These are phyloP conservation scores for Sarcophaga caerulescens DNA, from an alignment of 2,888 invertebrate genomes.

Conservation along the genomic window DNA sequence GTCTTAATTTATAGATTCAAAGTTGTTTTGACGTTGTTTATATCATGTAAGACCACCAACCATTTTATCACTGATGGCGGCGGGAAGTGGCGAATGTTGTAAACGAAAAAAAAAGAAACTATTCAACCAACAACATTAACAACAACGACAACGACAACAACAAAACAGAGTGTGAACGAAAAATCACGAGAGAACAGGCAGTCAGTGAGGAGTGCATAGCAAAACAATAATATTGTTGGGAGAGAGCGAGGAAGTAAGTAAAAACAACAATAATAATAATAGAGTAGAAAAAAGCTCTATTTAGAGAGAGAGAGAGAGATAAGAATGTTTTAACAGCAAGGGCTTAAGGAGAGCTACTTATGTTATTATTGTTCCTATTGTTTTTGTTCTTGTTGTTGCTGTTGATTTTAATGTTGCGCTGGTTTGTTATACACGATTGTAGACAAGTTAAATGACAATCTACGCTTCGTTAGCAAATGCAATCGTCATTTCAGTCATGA, in stretches of 20 bases:
- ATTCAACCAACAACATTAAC: too few species aligned
- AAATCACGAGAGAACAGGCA: background rate
- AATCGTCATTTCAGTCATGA: constrained; percentile 26
- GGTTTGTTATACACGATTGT: constrained; percentile 58
- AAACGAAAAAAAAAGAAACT: constrained; percentile 23
- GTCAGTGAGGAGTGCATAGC: background rate
- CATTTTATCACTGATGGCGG: constrained; percentile 57
- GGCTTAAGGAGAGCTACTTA: too few species aligned
- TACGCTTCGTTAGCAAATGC: constrained; percentile 36
- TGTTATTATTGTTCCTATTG: constrained; percentile 7
- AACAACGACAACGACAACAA: background rate
- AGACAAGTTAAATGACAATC: constrained; percentile 62
- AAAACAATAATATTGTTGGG: constrained; percentile 14
- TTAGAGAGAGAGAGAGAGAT: background rate
- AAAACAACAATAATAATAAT: background rate
- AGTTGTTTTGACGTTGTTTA: constrained; percentile 65
- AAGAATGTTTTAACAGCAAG: background rate
- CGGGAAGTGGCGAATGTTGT: constrained; percentile 39
- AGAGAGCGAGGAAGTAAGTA: constrained; percentile 3
- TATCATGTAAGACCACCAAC: constrained; percentile 66
- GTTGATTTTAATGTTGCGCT: constrained; percentile 13
- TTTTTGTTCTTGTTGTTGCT: constrained; percentile 15
- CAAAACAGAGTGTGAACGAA: constrained; percentile 26
- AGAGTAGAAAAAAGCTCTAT: background rate
- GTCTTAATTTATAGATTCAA: constrained; percentile 79